phyloP scores from a whole-genome alignment of 1,140 invertebrate genomes.

The Trachymyrmex septentrionalis region DNA sequence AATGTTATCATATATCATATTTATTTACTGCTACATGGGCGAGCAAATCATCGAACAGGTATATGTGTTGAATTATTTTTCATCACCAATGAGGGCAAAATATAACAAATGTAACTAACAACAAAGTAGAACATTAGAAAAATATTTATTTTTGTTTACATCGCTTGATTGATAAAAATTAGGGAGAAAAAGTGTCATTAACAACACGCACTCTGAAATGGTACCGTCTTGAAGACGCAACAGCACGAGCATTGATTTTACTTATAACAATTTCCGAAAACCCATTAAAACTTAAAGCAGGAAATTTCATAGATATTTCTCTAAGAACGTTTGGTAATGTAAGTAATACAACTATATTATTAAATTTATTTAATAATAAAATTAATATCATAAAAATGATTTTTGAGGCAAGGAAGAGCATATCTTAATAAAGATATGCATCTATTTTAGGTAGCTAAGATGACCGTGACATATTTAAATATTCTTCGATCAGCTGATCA shows the following conservation, averaged over 20 bases:
- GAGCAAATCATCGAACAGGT: slow-evolving; percentile 34
- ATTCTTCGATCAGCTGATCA: slow-evolving; percentile 12
- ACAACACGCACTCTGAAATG: slow-evolving; percentile 68
- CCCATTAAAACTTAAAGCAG: slow-evolving; percentile 65
- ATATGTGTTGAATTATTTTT: background rate
- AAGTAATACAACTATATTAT: background rate
- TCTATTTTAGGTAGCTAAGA: slow-evolving; percentile 38
- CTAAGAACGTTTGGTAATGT: slow-evolving; percentile 72
- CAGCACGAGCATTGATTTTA: slow-evolving; percentile 68
- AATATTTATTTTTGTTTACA: background rate
- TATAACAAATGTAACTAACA: background rate
- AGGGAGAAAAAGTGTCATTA: slow-evolving; percentile 68
- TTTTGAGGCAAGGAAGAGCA: background rate
- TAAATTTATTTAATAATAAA: background rate
- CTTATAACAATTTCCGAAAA: slow-evolving; percentile 69
- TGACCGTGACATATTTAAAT: slow-evolving; percentile 35
- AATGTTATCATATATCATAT: background rate
- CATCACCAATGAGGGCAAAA: no score
- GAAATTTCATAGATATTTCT: slow-evolving; percentile 68
- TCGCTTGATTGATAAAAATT: background rate
- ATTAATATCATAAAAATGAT: background rate
- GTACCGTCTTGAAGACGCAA: slow-evolving; percentile 65
- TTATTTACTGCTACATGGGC: slow-evolving; percentile 39
- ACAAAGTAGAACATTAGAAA: background rate
- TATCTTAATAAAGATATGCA: background rate